Evolutionary conservation across 2,888 invertebrate genomes (phyloP).

Genomic region (Oligia strigilis): DNA sequence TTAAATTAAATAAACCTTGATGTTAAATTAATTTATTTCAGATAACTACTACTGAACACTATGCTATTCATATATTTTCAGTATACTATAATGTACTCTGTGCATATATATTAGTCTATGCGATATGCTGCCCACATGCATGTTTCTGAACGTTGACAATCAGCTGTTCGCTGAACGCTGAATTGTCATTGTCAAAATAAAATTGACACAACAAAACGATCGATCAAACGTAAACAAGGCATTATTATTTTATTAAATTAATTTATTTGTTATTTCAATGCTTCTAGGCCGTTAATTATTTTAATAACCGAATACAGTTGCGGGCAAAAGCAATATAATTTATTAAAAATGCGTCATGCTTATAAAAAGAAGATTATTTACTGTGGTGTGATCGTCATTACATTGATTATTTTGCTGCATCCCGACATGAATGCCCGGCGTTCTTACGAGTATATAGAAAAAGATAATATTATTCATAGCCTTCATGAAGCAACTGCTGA

Average conservation of each 20-base stretch:
- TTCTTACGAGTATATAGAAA: conserved; percentile 86
- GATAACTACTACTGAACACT: not conserved
- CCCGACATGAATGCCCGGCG: conserved; percentile 77
- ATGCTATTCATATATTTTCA: too few relatives aligned
- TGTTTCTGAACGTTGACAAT: conserved; percentile 34
- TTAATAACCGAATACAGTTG: conserved; percentile 7
- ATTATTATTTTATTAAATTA: conserved; percentile 43
- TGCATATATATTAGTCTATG: too few relatives aligned
- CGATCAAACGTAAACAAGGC: conserved; percentile 63
- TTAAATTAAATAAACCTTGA: not conserved
- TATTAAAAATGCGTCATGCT: conserved; percentile 76
- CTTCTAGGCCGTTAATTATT: conserved; percentile 46
- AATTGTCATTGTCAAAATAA: conserved; percentile 6
- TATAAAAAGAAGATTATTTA: conserved; percentile 80
- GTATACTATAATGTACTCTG: too few relatives aligned
- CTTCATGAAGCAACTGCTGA: conserved; percentile 81
- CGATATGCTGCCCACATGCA: not conserved
- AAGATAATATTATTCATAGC: conserved; percentile 82
- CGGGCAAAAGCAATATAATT: conserved; percentile 10
- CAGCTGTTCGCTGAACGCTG: conserved; percentile 33
- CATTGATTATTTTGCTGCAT: conserved; percentile 79
- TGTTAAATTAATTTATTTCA: not conserved
- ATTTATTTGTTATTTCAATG: conserved; percentile 42
- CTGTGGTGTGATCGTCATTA: conserved; percentile 70
- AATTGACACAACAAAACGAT: conserved; percentile 41